Evolutionary conservation across 2,797 vertebrate species (phyloP).

Genomic region (Poecilia gillii): DNA sequence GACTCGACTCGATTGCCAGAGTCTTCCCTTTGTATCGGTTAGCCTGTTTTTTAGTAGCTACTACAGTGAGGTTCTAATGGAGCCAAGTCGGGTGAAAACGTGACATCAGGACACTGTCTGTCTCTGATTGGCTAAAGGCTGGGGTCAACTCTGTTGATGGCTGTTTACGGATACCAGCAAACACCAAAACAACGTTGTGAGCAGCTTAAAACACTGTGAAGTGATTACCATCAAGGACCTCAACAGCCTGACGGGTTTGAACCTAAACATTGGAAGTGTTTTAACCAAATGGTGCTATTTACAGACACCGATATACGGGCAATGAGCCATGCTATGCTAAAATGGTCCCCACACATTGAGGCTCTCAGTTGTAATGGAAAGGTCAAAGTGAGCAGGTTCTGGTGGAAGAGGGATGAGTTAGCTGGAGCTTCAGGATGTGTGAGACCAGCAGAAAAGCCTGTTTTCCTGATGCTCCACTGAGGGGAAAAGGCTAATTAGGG

Average conservation of each 20-base stretch:
- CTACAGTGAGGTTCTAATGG: not conserved
- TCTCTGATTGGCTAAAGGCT: not conserved
- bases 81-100: not conserved
- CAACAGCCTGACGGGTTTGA: not conserved
- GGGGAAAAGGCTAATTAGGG: slow-evolving; percentile 3
- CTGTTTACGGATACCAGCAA: not conserved
- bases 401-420: not conserved
- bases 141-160: too few species aligned
- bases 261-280: too few species aligned
- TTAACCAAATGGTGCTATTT: too few species aligned
- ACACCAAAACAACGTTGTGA: not conserved
- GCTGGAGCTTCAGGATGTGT: not conserved
- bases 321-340: too few species aligned
- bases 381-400: too few species aligned
- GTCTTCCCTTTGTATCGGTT: too few species aligned
- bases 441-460: slow-evolving; percentile 5
- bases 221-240: not conserved
- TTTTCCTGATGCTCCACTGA: not conserved
- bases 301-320: too few species aligned
- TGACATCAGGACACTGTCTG: not conserved
- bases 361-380: too few species aligned
- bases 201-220: not conserved
- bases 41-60: too few species aligned
- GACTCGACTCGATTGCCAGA: too few species aligned
- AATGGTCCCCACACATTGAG: too few species aligned